phyloP scores from a whole-genome alignment of 2,113 vertebrate genomes.

The Brachionichthys hirsutus region DNA sequence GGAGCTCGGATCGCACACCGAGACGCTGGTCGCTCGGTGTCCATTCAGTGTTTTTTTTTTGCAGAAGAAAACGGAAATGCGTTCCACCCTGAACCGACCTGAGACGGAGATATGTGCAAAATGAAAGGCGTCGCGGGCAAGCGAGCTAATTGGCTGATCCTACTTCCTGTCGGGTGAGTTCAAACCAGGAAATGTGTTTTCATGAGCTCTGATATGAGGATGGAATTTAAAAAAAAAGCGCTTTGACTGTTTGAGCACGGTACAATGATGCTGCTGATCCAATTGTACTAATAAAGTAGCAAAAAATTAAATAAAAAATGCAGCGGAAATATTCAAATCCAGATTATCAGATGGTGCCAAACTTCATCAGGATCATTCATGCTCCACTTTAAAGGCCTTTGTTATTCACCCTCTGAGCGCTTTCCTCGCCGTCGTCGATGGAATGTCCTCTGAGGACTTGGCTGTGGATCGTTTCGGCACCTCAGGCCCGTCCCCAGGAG shows the following conservation, averaged over 20 bases:
- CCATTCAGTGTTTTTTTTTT: conserved; percentile 5
- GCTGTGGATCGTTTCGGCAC: conserved; percentile 55
- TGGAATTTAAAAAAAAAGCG: too few relatives aligned
- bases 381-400: conserved; percentile 14
- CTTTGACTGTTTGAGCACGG: too few relatives aligned
- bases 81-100: not conserved
- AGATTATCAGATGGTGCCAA: too few relatives aligned
- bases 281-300: too few relatives aligned
- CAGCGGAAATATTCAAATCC: too few relatives aligned
- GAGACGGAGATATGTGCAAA: conserved; percentile 3
- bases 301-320: too few relatives aligned
- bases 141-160: not conserved
- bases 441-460: conserved; percentile 47
- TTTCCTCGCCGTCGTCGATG: conserved; percentile 39
- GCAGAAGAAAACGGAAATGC: not conserved
- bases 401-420: conserved; percentile 19
- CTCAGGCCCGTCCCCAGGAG: conserved; percentile 52
- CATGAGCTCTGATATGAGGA: too few relatives aligned
- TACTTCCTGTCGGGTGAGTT: not conserved
- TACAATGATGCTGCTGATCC: too few relatives aligned
- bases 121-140: not conserved
- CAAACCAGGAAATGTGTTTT: not conserved
- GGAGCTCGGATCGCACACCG: conserved; percentile 47
- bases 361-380: too few relatives aligned
- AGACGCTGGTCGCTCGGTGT: conserved; percentile 30